A percentile compares a stretch with the other conserved stretches of the same genome.
phyloP scores from a whole-genome alignment of 2,797 vertebrate genomes.

The Nannoperca australis region DNA sequence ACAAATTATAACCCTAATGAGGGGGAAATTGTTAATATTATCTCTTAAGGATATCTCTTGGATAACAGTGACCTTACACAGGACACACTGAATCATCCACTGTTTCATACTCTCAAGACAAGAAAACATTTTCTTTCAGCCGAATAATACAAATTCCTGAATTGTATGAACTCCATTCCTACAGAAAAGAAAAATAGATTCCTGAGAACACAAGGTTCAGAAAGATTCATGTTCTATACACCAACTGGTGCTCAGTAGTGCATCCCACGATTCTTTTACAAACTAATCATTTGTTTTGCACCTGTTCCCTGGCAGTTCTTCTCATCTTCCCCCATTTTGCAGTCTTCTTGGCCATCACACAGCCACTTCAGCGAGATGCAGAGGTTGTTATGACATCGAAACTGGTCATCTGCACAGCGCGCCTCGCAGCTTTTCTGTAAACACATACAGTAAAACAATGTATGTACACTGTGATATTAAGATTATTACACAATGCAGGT shows the following conservation, averaged over 20 bases:
- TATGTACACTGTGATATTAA: not conserved
- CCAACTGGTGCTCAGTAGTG: not conserved
- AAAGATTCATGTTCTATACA: not conserved
- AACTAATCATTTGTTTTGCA: slow-evolving; percentile 36
- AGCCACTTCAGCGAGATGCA: slow-evolving; percentile 95
- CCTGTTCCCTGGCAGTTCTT: slow-evolving; percentile 90
- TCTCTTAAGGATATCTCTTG: not conserved
- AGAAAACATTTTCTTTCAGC: not conserved
- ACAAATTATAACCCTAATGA: not conserved
- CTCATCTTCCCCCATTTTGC: slow-evolving; percentile 96
- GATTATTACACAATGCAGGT: not conserved
- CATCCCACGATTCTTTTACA: not conserved
- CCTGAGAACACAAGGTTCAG: not conserved
- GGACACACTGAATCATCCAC: not conserved
- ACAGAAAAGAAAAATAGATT: not conserved
- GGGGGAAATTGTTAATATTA: not conserved
- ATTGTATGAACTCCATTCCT: not conserved
- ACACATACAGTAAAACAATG: not conserved
- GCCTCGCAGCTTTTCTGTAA: slow-evolving; percentile 94
- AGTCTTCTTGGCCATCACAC: slow-evolving; percentile 97
- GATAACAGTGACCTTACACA: not conserved
- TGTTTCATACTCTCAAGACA: not conserved
- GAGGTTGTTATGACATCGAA: slow-evolving; percentile 94
- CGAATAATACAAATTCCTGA: not conserved
- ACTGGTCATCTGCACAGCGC: slow-evolving; percentile 94